A percentile compares a stretch with the other conserved stretches of the same genome.
Evolutionary conservation across 92 coral and sea anemone genomes (phyloP).

Genomic region (Parazoanthus swiftii): DNA sequence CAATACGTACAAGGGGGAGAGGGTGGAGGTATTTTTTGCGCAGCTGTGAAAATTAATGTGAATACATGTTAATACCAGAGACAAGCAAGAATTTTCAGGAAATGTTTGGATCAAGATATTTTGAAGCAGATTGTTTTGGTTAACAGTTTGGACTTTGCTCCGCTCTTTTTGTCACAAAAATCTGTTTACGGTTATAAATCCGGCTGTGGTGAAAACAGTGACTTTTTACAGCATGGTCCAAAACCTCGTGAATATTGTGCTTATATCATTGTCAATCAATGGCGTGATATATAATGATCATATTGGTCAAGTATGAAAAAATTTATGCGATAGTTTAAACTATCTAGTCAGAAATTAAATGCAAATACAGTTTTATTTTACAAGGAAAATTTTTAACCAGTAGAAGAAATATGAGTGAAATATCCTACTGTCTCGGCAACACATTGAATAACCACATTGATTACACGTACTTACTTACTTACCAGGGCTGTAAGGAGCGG

Average conservation of each 20-base stretch:
- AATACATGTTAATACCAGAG: neutral
- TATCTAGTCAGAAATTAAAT: neutral
- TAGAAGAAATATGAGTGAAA: neutral
- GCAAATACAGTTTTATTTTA: neutral
- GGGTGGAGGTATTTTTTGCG: no score
- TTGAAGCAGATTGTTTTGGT: neutral
- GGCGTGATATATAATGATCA: neutral
- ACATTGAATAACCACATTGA: no score
- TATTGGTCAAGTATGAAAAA: no score
- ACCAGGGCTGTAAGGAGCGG: no score
- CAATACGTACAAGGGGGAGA: no score
- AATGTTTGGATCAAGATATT: neutral
- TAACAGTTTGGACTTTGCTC: neutral
- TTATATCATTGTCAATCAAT: no score
- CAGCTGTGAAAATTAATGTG: no score
- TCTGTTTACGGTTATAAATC: neutral
- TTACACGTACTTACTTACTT: no score
- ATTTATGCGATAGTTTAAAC: no score
- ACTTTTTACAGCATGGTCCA: neutral
- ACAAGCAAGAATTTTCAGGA: neutral
- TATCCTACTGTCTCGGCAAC: neutral
- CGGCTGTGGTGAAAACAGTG: neutral
- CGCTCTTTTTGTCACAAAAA: neutral
- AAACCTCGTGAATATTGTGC: no score
- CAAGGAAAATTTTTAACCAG: neutral